These are phyloP conservation scores for Thamnophis sirtalis DNA, from an alignment of 2,113 vertebrate species.

Conservation along the genomic window DNA sequence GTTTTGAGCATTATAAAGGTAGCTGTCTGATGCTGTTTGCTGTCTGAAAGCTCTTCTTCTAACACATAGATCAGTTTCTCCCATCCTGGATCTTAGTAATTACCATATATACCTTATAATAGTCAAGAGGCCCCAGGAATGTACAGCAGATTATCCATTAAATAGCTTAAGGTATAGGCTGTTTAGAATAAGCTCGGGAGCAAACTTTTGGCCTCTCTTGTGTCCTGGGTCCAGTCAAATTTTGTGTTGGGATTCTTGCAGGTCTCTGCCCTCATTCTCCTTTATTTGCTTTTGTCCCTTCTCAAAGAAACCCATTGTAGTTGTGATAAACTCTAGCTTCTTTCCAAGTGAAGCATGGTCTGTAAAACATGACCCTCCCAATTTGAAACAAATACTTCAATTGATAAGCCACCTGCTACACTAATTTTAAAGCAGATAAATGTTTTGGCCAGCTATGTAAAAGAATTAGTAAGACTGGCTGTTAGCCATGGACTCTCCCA, in stretches of 20 bases:
- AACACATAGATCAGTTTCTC: not conserved
- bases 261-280: not conserved
- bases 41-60: conserved; percentile 7
- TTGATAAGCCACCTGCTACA: not conserved
- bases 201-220: not conserved
- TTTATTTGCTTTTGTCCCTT: not conserved
- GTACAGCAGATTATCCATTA: not conserved
- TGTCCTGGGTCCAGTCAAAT: not conserved
- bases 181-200: not conserved
- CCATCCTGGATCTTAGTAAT: conserved; percentile 11
- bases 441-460: not conserved
- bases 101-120: accelerated
- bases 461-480: not conserved
- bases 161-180: not conserved
- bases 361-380: not conserved
- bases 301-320: conserved; percentile 23
- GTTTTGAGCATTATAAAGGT: not conserved
- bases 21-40: not conserved
- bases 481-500: not conserved
- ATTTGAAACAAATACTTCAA: not conserved
- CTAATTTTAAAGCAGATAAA: not conserved
- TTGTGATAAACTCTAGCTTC: not conserved
- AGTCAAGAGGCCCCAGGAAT: accelerated
- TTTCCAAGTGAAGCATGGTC: not conserved
- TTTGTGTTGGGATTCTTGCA: conserved; percentile 15